These are phyloP conservation scores for Drosophila lacertosa DNA, from an alignment of 1,140 invertebrate genomes.

Conservation along the genomic window DNA sequence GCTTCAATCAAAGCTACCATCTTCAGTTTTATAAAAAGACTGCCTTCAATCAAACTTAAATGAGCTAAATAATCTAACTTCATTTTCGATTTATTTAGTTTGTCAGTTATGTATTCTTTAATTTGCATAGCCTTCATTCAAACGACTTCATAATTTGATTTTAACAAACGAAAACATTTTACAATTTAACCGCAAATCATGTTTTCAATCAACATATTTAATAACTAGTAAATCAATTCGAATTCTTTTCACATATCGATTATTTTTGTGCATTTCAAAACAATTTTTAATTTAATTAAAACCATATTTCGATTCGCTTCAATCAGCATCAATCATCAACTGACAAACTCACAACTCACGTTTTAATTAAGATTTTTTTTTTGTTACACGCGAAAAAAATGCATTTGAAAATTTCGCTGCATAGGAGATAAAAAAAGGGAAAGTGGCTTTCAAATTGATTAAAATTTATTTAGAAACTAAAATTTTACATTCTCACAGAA, in stretches of 20 bases:
- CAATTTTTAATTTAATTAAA: neutral
- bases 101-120: no score
- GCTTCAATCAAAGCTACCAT: neutral
- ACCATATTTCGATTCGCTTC: neutral
- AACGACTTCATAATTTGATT: no score
- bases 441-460: no score
- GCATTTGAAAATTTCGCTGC: no score
- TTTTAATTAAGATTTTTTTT: neutral
- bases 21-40: no score
- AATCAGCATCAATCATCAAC: slow-evolving; percentile 2
- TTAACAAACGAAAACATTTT: no score
- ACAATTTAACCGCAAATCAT: neutral
- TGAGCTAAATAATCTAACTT: no score
- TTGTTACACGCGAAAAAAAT: neutral
- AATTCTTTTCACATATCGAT: neutral
- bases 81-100: no score
- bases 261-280: neutral
- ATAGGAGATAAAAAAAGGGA: no score
- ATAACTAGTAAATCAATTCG: neutral
- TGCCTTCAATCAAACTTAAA: neutral
- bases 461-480: no score
- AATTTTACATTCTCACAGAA: no score
- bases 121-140: neutral
- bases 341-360: neutral
- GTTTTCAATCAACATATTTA: neutral